These are phyloP conservation scores for Noctua pronuba DNA, from an alignment of 2,888 invertebrate species.

Conservation along the genomic window DNA sequence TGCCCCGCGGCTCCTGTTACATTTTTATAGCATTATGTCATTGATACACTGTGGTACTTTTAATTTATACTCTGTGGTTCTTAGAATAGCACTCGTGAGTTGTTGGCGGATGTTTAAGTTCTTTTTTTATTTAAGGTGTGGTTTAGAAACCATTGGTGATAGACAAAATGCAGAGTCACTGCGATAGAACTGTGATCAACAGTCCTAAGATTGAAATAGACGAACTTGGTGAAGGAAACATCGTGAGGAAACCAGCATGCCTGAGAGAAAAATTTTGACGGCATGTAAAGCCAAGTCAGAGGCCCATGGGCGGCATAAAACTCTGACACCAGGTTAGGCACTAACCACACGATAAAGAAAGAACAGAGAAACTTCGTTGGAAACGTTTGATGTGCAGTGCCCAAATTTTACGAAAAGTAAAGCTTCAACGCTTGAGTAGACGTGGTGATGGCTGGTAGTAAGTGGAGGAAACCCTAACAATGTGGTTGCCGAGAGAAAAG, in stretches of 20 bases:
- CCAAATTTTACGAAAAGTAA: background rate
- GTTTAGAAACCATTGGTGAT: background rate
- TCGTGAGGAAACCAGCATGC: too few species aligned
- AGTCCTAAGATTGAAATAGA: background rate
- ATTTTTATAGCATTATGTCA: conserved; percentile 63
- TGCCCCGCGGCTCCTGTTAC: conserved; percentile 64
- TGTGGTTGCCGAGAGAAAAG: background rate
- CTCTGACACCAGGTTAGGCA: too few species aligned
- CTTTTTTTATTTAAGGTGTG: conserved; percentile 6
- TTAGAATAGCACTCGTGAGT: conserved; percentile 15
- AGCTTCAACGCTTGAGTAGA: background rate
- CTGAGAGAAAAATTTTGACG: too few species aligned
- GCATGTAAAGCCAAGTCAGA: too few species aligned
- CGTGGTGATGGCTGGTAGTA: background rate
- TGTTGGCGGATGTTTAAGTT: conserved; percentile 25
- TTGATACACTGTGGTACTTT: conserved; percentile 41
- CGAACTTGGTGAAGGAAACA: too few species aligned
- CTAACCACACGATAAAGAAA: too few species aligned
- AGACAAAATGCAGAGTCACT: background rate
- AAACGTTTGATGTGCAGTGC: background rate
- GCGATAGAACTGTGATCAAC: background rate
- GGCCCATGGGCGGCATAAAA: too few species aligned
- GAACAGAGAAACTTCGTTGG: too few species aligned
- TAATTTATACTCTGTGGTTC: conserved; percentile 44
- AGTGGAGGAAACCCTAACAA: background rate